Conservation (phyloP, 2,888 invertebrate species). For the Apotomis betuletana region DNA sequence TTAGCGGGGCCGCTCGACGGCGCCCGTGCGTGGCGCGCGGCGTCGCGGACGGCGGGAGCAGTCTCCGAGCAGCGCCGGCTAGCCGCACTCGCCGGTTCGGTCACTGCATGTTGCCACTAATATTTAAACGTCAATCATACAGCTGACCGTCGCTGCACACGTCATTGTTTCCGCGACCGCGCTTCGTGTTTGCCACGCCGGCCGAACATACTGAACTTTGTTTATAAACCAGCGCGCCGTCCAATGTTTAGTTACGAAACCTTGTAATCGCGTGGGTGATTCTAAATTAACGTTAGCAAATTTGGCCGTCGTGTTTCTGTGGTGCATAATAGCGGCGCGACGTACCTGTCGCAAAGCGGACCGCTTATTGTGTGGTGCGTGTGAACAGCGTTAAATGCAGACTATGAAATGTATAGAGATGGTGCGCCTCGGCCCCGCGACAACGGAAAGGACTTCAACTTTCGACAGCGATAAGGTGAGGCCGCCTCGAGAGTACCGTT, state of each 20-base stretch:
- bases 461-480: slow-evolving; percentile 76
- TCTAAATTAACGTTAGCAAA: slow-evolving; percentile 70
- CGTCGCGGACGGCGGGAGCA: slow-evolving; percentile 60
- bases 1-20: slow-evolving; percentile 54
- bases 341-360: slow-evolving; percentile 19
- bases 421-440: slow-evolving; percentile 71
- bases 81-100: slow-evolving; percentile 54
- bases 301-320: slow-evolving; percentile 62
- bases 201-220: slow-evolving; percentile 59
- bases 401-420: slow-evolving; percentile 80
- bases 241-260: slow-evolving; percentile 69
- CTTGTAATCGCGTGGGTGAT: slow-evolving; percentile 73
- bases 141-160: slow-evolving; percentile 50
- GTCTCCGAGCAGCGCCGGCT: slow-evolving; percentile 62
- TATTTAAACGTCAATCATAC: slow-evolving; percentile 48
- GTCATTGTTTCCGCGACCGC: slow-evolving; percentile 46
- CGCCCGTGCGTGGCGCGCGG: slow-evolving; percentile 47
- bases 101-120: slow-evolving; percentile 46
- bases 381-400: slow-evolving; percentile 62
- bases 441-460: slow-evolving; percentile 64
- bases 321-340: slow-evolving; percentile 52
- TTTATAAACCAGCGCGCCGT: slow-evolving; percentile 70
- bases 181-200: slow-evolving; percentile 59
- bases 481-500: slow-evolving; percentile 54
- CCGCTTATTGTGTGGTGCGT: slow-evolving; percentile 41